These are phyloP conservation scores for Masnerella sp. DNA, from an alignment of 2,888 invertebrate species.

Conservation along the genomic window DNA sequence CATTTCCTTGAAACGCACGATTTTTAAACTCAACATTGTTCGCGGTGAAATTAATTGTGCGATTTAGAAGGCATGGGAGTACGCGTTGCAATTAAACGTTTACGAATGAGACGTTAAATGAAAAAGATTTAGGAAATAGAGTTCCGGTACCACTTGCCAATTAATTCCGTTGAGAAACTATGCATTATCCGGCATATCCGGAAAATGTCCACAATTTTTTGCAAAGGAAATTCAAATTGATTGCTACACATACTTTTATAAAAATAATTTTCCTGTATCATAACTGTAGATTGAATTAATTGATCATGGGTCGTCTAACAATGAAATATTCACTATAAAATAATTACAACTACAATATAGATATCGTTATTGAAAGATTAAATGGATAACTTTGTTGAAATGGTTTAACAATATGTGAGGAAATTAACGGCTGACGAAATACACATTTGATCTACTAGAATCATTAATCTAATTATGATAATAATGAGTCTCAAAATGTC, in stretches of 20 bases:
- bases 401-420: neutral
- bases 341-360: too few relatives aligned
- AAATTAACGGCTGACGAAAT: slow-evolving; percentile 39
- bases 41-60: slow-evolving; percentile 22
- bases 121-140: slow-evolving; percentile 5
- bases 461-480: too few relatives aligned
- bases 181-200: slow-evolving; percentile 5
- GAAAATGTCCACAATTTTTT: too few relatives aligned
- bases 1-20: slow-evolving; percentile 18
- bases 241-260: too few relatives aligned
- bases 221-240: too few relatives aligned
- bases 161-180: slow-evolving; percentile 16
- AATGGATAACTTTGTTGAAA: neutral
- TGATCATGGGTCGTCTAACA: too few relatives aligned
- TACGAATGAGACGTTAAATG: neutral
- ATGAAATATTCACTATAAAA: too few relatives aligned
- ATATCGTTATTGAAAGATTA: neutral
- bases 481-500: too few relatives aligned
- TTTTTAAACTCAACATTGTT: slow-evolving; percentile 41
- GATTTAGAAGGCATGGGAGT: slow-evolving; percentile 4
- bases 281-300: too few relatives aligned
- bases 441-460: slow-evolving; percentile 38
- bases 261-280: too few relatives aligned
- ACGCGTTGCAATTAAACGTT: slow-evolving; percentile 21
- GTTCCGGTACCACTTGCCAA: neutral